A percentile compares a stretch with the other conserved stretches of the same genome.
phyloP scores from a whole-genome alignment of 1,140 invertebrate genomes.

The Drosophila nigrodunni region DNA sequence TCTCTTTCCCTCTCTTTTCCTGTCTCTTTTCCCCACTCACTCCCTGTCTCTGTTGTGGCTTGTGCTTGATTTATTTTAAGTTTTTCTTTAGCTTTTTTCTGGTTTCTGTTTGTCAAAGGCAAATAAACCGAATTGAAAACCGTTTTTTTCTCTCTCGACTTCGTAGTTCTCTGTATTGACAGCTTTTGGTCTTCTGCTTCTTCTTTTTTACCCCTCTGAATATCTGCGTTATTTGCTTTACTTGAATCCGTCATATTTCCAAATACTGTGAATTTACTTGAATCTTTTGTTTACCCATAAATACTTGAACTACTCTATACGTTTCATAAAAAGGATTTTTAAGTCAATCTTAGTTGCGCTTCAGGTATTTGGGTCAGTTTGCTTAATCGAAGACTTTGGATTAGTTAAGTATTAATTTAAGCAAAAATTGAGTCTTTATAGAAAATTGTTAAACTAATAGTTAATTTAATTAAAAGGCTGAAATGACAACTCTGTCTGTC shows the following conservation, averaged over 20 bases:
- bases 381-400: background rate
- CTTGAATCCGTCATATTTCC: background rate
- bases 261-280: constrained; percentile 1
- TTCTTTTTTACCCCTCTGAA: background rate
- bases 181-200: constrained; percentile 2
- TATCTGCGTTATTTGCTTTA: constrained; percentile 19
- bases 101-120: constrained; percentile 62
- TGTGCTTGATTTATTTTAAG: constrained; percentile 77
- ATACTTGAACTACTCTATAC: background rate
- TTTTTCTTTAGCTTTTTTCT: constrained; percentile 54
- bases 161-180: constrained; percentile 19
- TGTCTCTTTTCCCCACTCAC: constrained; percentile 12
- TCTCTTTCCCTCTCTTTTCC: background rate
- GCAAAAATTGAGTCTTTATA: too few species aligned
- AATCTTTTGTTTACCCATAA: constrained; percentile 10
- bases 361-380: constrained; percentile 8
- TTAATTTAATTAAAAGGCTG: too few species aligned
- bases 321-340: background rate
- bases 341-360: background rate
- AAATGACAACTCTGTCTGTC: too few species aligned
- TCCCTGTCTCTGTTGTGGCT: constrained; percentile 53
- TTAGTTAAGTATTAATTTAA: background rate
- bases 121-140: constrained; percentile 59
- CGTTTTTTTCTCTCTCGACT: constrained; percentile 35
- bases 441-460: too few species aligned